Conservation (phyloP, 2,888 invertebrate genomes). For the Mamestra brassicae region DNA sequence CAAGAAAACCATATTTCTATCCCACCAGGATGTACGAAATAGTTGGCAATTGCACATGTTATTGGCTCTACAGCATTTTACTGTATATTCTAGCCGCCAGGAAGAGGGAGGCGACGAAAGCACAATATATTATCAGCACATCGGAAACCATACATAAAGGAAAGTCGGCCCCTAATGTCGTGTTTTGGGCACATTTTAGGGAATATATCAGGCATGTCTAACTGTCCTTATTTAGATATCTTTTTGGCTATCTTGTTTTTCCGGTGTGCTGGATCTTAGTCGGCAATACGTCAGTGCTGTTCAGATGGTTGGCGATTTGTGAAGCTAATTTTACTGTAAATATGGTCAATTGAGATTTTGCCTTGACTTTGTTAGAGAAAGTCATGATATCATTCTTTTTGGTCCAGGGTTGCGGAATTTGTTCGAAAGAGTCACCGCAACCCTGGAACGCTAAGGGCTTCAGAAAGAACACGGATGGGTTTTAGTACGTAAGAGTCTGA, state of each 20-base stretch:
- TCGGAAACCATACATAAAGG: slow-evolving; percentile 67
- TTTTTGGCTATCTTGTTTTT: slow-evolving; percentile 50
- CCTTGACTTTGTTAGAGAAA: neutral
- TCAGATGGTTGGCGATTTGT: slow-evolving; percentile 36
- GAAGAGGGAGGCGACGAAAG: slow-evolving; percentile 64
- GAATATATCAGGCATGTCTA: slow-evolving; percentile 51
- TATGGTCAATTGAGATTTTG: neutral
- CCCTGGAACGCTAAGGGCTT: too few relatives aligned
- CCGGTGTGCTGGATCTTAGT: slow-evolving; percentile 36
- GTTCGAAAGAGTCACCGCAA: too few relatives aligned
- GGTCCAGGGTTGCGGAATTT: too few relatives aligned
- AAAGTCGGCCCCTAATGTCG: slow-evolving; percentile 48
- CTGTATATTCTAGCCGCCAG: slow-evolving; percentile 51
- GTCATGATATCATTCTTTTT: neutral
- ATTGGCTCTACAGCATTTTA: slow-evolving; percentile 56
- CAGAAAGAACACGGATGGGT: too few relatives aligned
- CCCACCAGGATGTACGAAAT: slow-evolving; percentile 30
- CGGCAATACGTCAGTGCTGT: slow-evolving; percentile 1
- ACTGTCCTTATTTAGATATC: slow-evolving; percentile 38
- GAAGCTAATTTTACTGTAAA: neutral
- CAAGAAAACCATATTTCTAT: neutral
- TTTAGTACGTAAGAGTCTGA: too few relatives aligned
- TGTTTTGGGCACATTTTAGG: slow-evolving; percentile 56
- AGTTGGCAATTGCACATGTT: slow-evolving; percentile 60
- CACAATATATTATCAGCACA: slow-evolving; percentile 65